Evolutionary conservation across 2,113 vertebrate genomes (phyloP).

Genomic region (Phasianus colchicus): DNA sequence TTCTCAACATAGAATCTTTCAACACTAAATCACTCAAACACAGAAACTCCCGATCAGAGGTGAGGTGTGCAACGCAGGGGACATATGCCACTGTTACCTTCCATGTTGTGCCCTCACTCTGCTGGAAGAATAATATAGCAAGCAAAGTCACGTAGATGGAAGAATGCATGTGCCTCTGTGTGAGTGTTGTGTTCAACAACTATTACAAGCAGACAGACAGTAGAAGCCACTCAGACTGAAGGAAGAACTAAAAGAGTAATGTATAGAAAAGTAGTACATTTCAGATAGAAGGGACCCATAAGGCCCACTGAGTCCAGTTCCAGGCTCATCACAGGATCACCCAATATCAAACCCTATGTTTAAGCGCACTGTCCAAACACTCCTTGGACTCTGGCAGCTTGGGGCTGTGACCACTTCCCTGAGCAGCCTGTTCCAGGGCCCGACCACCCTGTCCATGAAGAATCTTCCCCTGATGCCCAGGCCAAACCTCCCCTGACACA

Average conservation of each 20-base stretch:
- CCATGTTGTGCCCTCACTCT: background rate
- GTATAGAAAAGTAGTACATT: background rate
- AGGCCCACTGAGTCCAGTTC: no score
- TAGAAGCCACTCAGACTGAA: background rate
- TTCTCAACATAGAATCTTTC: background rate
- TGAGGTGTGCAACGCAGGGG: background rate
- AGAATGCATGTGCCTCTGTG: background rate
- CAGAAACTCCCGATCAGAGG: background rate
- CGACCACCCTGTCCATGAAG: background rate
- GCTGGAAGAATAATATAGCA: background rate
- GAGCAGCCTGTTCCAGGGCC: no score
- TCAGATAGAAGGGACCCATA: no score
- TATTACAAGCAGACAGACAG: background rate
- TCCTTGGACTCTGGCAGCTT: no score
- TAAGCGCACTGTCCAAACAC: no score
- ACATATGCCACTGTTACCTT: background rate
- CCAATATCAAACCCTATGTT: no score
- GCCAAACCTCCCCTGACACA: background rate
- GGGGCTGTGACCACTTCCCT: no score
- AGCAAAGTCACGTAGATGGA: background rate
- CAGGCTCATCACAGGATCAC: no score
- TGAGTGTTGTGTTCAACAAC: fast-evolving
- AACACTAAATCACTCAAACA: background rate
- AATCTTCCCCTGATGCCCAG: background rate
- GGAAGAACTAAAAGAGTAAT: background rate